A percentile compares a stretch with the other conserved stretches of the same genome.
phyloP scores from a whole-genome alignment of 2,797 vertebrate genomes.

The Sarcoramphus papa region DNA sequence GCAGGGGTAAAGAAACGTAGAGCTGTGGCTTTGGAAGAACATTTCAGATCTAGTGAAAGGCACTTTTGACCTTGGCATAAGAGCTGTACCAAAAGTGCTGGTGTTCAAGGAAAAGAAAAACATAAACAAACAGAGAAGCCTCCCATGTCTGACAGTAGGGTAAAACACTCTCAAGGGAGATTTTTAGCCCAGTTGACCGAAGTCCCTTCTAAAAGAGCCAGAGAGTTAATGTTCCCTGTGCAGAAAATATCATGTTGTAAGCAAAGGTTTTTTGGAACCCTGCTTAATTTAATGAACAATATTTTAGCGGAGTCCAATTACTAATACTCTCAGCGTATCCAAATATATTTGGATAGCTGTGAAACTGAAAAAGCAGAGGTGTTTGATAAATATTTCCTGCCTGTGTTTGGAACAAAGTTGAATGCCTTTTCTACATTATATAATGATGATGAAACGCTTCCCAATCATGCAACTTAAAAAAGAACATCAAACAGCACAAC shows the following conservation, averaged over 20 bases:
- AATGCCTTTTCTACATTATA: background rate
- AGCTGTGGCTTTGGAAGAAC: background rate
- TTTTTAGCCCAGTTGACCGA: background rate
- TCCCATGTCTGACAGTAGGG: background rate
- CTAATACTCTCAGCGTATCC: background rate
- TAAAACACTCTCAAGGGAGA: background rate
- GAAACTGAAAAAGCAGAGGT: background rate
- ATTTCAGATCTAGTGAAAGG: background rate
- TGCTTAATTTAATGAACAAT: background rate
- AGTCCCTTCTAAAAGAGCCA: background rate
- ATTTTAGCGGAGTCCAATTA: background rate
- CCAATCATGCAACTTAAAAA: background rate
- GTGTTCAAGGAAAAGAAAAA: background rate
- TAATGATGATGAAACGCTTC: background rate
- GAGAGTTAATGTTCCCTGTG: background rate
- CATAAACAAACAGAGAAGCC: background rate
- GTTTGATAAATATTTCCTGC: constrained; percentile 30
- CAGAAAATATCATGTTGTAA: background rate
- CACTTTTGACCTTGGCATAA: background rate
- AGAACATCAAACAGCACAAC: constrained; percentile 16
- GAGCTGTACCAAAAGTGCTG: background rate
- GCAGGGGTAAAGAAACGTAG: background rate
- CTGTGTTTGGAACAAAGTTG: background rate
- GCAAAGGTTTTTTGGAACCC: background rate
- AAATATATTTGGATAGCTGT: constrained; percentile 1